Evolutionary conservation across 2,113 vertebrate species (phyloP), one percentile per base, ranked within the genome.

Genomic region (Perca flavescens): DNA sequence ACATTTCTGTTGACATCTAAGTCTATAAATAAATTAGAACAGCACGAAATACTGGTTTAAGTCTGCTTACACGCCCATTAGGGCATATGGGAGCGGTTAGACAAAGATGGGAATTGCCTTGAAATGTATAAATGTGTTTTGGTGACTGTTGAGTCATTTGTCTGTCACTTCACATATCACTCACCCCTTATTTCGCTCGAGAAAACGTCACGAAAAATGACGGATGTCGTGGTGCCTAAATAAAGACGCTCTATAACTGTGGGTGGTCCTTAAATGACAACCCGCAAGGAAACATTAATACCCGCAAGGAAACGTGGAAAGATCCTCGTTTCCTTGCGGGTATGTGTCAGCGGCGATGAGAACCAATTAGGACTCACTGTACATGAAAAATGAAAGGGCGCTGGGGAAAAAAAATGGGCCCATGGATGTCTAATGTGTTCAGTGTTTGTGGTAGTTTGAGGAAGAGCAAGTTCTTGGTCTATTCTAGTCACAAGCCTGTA

Each of bases 201-300:
- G 79, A 58, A 83, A 83, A 71, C 65, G 73, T 88, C 75, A 50
- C 47, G 46, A 74, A 63, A 69, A 61, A 86, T 84, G 86, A 91
- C 87, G 56, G 71, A 83, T 73, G 70, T 81, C 71, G 58, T 49
- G 72, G 58, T 65, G 66, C 47, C 63, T 68, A 60, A 77, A 87
- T 82, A 54, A 64, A 88, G 80, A 79, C 69, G 6, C 77, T 64
- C 62, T 49, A 72, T 43, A 58, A 3, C 61, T 40, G 85, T 91
- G 95, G 93, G 94, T 95, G 94, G 94, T 95, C 95, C 58, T 13
- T 12, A 62, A 72, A 75, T 86, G 90, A 91, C 88, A 91, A 28
- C 68, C 79, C 54, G 69, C 67, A 63, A 70, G 25, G 65, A 76
- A 47, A 88, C 74, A n/a, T n/a, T n/a, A n/a, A n/a, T n/a, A 28